Evolutionary conservation across 1,140 invertebrate genomes (phyloP), one percentile per base, ranked within the genome.

Genomic region (Probaryconus sp.): DNA sequence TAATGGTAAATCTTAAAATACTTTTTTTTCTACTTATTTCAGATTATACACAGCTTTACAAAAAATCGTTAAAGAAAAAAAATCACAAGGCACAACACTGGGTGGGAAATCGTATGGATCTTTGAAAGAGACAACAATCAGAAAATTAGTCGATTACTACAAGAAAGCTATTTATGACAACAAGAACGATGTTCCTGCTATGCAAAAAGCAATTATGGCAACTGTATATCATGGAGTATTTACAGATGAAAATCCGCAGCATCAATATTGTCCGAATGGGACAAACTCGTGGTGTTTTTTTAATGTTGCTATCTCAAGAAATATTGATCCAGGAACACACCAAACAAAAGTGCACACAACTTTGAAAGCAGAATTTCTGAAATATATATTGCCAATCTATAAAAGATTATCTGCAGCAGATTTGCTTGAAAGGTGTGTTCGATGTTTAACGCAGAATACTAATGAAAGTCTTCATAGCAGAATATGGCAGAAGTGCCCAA

Each of bases 161-260:
- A 42, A 42, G 9, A 56, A 30, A 10, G 37, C 38, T 11, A 43
- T 56, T 7, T 13, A 5, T 3, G 42, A 42, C 7, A 42, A 56
- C 13, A 56, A 56, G 42, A 21, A 43, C 2, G 10, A 42, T 13
- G 26, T 42, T 56, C 0, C 38, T 5, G 11, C 3, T 0, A 43
- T 58, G 53, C 14, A 58, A 45, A 45, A 43, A 43, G 53, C 28
- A 20, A 67, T 79, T 33, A 69, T 67, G 67, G 68, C 77, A 10
- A 67, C 76, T 9, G 26, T 77, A 11, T 67, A 64, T 31, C 65
- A 77, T 18, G 20, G 33, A 10, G 16, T 45, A 16, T 81, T 76
- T 2, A 76, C 69, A 9, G 60, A 76, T 71, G 13, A 40, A n/a
- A 43, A 71, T 7, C 69, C 69, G 31, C n/a, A 76, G 16, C 70